These are phyloP conservation scores for Hipposideros armiger DNA, from an alignment of 2,113 vertebrate genomes.

Conservation along the genomic window DNA sequence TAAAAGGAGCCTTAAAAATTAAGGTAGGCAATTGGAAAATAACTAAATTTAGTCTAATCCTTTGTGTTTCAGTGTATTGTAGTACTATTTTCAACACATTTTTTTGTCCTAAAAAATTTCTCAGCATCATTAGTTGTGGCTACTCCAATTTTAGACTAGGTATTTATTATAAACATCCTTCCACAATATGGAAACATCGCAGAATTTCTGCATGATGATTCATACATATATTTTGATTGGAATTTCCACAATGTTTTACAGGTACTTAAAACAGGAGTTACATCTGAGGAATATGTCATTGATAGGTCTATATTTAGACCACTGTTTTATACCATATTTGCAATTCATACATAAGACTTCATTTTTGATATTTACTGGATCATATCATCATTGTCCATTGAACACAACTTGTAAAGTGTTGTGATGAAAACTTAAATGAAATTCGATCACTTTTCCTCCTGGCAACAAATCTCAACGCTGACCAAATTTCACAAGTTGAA, in stretches of 20 bases:
- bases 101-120: conserved; percentile 28
- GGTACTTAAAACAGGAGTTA: neutral
- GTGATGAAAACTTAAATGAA: neutral
- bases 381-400: neutral
- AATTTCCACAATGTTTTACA: neutral
- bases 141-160: neutral
- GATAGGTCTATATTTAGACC: neutral
- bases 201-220: neutral
- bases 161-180: conserved; percentile 1
- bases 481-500: conserved; percentile 60
- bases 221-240: neutral
- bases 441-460: neutral
- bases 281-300: neutral
- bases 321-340: conserved; percentile 25
- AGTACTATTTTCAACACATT: neutral
- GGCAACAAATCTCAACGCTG: conserved; percentile 45
- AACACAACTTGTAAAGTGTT: conserved; percentile 33
- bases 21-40: neutral
- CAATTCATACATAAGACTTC: neutral
- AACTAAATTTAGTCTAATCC: neutral
- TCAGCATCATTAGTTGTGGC: neutral
- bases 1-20: neutral
- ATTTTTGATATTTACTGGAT: conserved; percentile 28
- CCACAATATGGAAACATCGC: neutral
- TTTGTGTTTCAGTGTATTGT: neutral